Evolutionary conservation across 2,797 vertebrate species (phyloP).

Genomic region (Spinibarbus caldwelli): DNA sequence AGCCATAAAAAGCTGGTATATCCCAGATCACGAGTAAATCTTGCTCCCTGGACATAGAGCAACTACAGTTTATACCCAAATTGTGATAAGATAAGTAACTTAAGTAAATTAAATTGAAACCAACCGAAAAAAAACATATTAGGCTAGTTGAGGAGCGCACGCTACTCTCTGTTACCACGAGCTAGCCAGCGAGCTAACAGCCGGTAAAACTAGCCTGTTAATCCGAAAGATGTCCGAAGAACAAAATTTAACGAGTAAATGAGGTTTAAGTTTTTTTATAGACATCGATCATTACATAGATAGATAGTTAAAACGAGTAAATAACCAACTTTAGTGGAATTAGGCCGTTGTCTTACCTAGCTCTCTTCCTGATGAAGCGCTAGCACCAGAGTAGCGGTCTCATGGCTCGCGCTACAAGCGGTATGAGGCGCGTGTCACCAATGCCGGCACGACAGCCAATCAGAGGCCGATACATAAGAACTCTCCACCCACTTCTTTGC

Average conservation of each 20-base stretch:
- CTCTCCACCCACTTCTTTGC: constrained; percentile 23
- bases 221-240: not conserved
- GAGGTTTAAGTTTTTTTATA: no score
- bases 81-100: not conserved
- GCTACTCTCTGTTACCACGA: constrained; percentile 32
- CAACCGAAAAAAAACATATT: not conserved
- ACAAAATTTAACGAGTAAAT: not conserved
- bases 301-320: not conserved
- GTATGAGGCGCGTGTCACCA: constrained; percentile 46
- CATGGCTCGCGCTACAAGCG: not conserved
- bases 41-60: not conserved
- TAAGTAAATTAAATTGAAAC: not conserved
- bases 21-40: not conserved
- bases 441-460: constrained; percentile 59
- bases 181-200: constrained; percentile 39
- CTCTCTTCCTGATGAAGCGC: constrained; percentile 21
- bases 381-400: constrained; percentile 35
- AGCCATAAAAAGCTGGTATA: not conserved
- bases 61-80: not conserved
- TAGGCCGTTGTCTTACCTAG: constrained; percentile 33
- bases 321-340: not conserved
- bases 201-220: constrained; percentile 22
- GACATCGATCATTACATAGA: not conserved
- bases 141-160: not conserved
- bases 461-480: not conserved